Conservation (phyloP, 2,888 invertebrate genomes). For the Conus canariensis region DNA sequence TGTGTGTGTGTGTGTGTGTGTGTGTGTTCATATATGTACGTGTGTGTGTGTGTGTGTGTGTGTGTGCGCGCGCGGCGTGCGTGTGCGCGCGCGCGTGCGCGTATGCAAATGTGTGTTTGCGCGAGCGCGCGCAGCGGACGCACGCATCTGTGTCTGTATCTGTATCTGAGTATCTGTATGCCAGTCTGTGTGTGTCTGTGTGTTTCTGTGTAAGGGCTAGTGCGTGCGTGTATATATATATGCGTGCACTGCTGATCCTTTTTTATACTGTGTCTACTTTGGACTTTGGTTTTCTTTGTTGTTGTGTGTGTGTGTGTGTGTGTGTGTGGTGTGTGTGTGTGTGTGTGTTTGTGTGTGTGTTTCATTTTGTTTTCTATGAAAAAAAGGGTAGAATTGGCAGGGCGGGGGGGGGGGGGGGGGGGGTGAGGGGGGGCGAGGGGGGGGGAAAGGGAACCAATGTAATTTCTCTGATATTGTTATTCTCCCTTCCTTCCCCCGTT, state of each 20-base stretch:
- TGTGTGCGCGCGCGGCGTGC: conserved; percentile 8
- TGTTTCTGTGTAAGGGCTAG: too few relatives aligned
- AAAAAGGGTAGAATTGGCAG: too few relatives aligned
- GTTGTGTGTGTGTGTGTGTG: not conserved
- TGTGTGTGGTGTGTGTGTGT: conserved; percentile 16
- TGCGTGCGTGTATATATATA: conserved; percentile 3
- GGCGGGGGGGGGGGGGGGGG: too few relatives aligned
- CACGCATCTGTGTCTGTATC: not conserved
- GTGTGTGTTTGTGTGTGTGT: too few relatives aligned
- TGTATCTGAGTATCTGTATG: not conserved
- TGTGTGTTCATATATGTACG: too few relatives aligned
- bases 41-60: conserved; percentile 9
- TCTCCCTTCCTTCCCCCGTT: too few relatives aligned
- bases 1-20: not conserved
- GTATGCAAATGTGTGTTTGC: too few relatives aligned
- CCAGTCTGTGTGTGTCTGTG: too few relatives aligned
- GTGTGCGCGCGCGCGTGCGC: too few relatives aligned
- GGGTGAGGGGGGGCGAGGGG: not conserved
- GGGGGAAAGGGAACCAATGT: not conserved
- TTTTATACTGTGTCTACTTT: too few relatives aligned
- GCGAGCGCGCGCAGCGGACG: not conserved
- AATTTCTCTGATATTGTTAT: too few relatives aligned
- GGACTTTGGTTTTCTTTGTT: not conserved
- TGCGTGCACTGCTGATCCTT: not conserved
- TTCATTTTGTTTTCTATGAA: too few relatives aligned